phyloP scores from a whole-genome alignment of 2,797 vertebrate species.

The Corythornis leucogaster region DNA sequence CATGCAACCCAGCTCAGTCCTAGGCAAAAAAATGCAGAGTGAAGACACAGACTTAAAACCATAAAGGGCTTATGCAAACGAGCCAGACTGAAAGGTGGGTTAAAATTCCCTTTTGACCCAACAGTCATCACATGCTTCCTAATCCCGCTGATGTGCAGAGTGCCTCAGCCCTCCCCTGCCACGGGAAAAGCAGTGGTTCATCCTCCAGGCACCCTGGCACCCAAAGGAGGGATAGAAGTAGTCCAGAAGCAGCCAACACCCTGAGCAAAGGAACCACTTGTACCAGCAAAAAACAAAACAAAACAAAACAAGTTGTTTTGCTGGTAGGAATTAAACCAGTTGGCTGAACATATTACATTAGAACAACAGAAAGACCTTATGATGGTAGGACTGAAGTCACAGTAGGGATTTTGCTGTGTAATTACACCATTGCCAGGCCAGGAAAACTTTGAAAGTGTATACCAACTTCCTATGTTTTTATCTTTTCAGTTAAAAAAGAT shows the following conservation, averaged over 20 bases:
- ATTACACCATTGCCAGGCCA: constrained; percentile 21
- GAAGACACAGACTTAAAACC: neutral
- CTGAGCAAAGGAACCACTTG: constrained; percentile 11
- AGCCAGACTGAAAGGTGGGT: neutral
- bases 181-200: neutral
- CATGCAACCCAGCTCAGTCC: neutral
- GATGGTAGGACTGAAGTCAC: constrained; percentile 48
- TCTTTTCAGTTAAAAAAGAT: constrained; percentile 40
- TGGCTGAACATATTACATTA: constrained; percentile 34
- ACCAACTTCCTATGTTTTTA: constrained; percentile 25
- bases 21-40: neutral
- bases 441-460: constrained; percentile 15
- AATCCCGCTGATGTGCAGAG: neutral
- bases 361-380: constrained; percentile 55
- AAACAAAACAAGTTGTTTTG: neutral
- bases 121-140: neutral
- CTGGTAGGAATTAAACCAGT: constrained; percentile 55
- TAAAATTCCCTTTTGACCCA: neutral
- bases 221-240: neutral
- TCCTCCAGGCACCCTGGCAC: neutral
- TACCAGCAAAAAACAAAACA: neutral
- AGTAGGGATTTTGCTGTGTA: constrained; percentile 36
- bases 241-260: constrained; percentile 28
- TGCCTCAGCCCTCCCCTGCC: neutral
- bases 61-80: neutral